Percentiles rank a stretch among this genome's conserved stretches.
These are phyloP conservation scores for Rhodeus uyekii DNA, from an alignment of 2,797 vertebrate species.

Conservation along the genomic window DNA sequence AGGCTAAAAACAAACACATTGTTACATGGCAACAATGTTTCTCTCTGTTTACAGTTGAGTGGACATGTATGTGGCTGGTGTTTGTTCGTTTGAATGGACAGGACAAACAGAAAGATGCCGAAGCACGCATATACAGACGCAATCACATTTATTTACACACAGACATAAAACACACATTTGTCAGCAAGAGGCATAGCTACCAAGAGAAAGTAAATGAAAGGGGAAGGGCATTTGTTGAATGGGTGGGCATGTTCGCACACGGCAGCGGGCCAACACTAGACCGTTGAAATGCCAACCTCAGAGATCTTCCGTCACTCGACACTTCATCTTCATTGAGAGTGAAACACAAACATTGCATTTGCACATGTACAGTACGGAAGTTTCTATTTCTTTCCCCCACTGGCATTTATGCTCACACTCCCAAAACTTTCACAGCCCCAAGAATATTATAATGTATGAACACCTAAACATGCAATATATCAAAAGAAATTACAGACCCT, in stretches of 20 bases:
- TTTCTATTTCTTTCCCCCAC: not conserved
- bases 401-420: no score
- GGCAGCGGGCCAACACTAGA: no score
- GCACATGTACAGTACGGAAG: not conserved
- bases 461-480: not conserved
- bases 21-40: constrained; percentile 15
- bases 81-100: constrained; percentile 43
- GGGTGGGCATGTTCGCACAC: constrained; percentile 43
- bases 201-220: constrained; percentile 25
- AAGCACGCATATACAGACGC: constrained; percentile 41
- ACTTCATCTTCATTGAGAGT: not conserved
- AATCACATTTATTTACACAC: constrained; percentile 40
- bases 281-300: not conserved
- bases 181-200: constrained; percentile 23
- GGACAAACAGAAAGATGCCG: constrained; percentile 40
- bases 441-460: no score
- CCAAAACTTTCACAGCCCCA: not conserved
- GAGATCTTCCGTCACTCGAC: constrained; percentile 17
- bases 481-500: not conserved
- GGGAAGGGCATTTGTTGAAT: constrained; percentile 35
- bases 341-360: not conserved
- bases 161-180: constrained; percentile 38
- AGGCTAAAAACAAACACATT: not conserved
- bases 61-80: not conserved
- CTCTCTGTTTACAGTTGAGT: constrained; percentile 16